Conservation (phyloP, 2,888 invertebrate species). For the Metallyticus violacea region DNA sequence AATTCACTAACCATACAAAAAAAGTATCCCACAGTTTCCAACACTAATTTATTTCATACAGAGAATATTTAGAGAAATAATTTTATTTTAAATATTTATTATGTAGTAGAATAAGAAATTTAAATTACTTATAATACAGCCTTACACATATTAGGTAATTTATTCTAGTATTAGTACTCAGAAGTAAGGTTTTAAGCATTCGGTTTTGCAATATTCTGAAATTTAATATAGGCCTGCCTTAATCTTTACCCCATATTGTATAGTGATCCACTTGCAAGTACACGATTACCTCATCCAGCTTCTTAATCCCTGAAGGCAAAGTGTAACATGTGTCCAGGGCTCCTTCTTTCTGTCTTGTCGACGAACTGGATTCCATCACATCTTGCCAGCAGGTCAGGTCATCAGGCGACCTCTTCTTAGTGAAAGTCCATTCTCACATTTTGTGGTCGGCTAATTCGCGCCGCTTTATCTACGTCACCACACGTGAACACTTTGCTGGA, state of each 20-base stretch:
- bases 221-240: too few species aligned
- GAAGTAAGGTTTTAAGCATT: too few species aligned
- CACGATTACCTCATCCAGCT: background rate
- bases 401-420: background rate
- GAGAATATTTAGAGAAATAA: too few species aligned
- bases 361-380: background rate
- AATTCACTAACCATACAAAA: too few species aligned
- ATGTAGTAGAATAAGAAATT: too few species aligned
- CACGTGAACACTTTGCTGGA: background rate
- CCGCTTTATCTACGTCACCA: background rate
- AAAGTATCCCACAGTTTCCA: too few species aligned
- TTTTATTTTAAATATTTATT: too few species aligned
- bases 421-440: background rate
- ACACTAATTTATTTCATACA: too few species aligned
- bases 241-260: background rate
- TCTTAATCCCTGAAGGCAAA: background rate
- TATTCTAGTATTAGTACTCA: too few species aligned
- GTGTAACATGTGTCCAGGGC: background rate
- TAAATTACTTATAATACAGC: too few species aligned
- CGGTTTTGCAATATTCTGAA: too few species aligned
- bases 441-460: background rate
- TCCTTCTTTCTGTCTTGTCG: background rate
- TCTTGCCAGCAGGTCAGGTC: background rate
- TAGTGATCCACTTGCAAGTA: background rate
- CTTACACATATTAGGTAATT: too few species aligned